Percentiles rank a stretch among this genome's conserved stretches.
Evolutionary conservation across 2,113 vertebrate genomes (phyloP).

Genomic region (Hippocampus abdominalis): DNA sequence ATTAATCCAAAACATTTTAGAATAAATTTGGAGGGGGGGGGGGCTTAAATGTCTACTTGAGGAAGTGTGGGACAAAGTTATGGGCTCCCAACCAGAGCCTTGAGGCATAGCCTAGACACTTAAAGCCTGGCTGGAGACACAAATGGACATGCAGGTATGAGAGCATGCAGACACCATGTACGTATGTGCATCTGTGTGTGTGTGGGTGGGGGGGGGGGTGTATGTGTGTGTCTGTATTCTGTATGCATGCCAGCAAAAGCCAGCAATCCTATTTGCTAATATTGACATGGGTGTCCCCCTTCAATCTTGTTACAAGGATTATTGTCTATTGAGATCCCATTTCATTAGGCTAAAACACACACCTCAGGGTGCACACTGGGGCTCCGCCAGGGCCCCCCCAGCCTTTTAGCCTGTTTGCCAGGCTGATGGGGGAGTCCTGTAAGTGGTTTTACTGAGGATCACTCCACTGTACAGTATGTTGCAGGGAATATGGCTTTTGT

Average conservation of each 20-base stretch:
- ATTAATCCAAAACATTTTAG: slow-evolving; percentile 51
- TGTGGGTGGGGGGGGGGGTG: background rate
- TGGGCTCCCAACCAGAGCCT: slow-evolving; percentile 47
- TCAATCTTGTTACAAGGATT: slow-evolving; percentile 77
- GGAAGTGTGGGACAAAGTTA: slow-evolving; percentile 59
- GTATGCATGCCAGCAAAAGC: slow-evolving; percentile 31
- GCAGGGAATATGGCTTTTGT: slow-evolving; percentile 54
- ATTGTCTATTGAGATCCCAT: slow-evolving; percentile 78
- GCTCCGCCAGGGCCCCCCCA: slow-evolving; percentile 53
- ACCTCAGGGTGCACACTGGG: slow-evolving; percentile 51
- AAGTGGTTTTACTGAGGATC: slow-evolving; percentile 74
- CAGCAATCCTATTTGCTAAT: slow-evolving; percentile 77
- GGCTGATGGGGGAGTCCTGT: slow-evolving; percentile 64
- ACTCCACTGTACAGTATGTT: slow-evolving; percentile 62
- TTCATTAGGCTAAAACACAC: slow-evolving; percentile 78
- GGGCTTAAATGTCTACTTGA: slow-evolving; percentile 62
- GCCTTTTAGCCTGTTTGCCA: slow-evolving; percentile 63
- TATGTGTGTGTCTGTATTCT: background rate
- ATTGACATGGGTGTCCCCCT: slow-evolving; percentile 76
- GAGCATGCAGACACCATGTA: slow-evolving; percentile 22
- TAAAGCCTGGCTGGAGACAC: slow-evolving; percentile 48
- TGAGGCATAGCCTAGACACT: slow-evolving; percentile 45
- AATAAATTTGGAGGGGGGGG: slow-evolving; percentile 56
- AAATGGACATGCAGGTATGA: slow-evolving; percentile 46
- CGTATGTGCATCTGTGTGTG: slow-evolving; percentile 5